Percentiles rank a stretch among this genome's conserved stretches.
phyloP scores from a whole-genome alignment of 2,888 invertebrate genomes.

The Morpho deidamia region DNA sequence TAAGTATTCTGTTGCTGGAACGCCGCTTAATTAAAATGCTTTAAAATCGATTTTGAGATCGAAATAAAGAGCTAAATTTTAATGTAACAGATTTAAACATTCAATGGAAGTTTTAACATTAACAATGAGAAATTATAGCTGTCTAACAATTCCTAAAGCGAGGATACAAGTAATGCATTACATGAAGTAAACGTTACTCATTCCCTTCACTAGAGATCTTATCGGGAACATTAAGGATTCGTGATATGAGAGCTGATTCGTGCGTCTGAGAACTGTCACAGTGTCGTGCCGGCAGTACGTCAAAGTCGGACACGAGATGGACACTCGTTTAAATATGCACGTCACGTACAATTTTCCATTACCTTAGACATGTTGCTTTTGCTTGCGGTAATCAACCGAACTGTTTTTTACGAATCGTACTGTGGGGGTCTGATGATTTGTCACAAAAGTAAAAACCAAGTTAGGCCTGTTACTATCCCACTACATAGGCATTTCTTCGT shows the following conservation, averaged over 20 bases:
- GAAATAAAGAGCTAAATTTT: too few species aligned
- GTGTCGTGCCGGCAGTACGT: constrained; percentile 13
- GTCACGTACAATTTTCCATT: constrained; percentile 7
- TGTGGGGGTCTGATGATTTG: too few species aligned
- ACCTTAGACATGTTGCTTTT: neutral
- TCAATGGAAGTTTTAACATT: too few species aligned
- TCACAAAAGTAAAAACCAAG: too few species aligned
- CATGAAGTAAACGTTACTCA: constrained; percentile 19
- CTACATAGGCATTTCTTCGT: too few species aligned
- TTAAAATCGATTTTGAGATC: too few species aligned
- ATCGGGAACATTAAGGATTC: constrained; percentile 27
- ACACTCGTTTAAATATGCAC: neutral
- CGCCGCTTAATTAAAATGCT: too few species aligned
- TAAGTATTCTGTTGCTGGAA: too few species aligned
- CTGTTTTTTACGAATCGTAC: too few species aligned
- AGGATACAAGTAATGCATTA: constrained; percentile 16
- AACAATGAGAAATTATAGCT: too few species aligned
- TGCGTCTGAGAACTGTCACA: constrained; percentile 15
- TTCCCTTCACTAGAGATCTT: constrained; percentile 25
- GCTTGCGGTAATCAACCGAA: neutral
- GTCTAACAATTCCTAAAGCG: neutral
- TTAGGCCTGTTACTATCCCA: too few species aligned
- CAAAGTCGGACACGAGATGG: constrained; percentile 9
- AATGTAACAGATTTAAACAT: too few species aligned
- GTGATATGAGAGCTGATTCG: constrained; percentile 22